A percentile compares a stretch with the other conserved stretches of the same genome.
phyloP scores from a whole-genome alignment of 2,797 vertebrate genomes.

The Masticophis lateralis region DNA sequence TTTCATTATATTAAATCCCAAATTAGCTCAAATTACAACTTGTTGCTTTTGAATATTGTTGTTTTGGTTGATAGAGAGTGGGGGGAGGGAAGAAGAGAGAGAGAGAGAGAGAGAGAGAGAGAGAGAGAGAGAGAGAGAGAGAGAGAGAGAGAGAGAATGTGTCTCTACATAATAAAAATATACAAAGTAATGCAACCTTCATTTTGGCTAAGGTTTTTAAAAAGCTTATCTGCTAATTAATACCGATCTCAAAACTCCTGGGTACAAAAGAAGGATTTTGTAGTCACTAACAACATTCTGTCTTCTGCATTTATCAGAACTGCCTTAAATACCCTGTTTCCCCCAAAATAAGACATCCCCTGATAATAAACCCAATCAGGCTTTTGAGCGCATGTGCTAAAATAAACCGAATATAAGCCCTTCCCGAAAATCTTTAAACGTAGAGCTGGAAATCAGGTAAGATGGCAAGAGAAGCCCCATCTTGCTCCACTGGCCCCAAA shows the following conservation, averaged over 20 bases:
- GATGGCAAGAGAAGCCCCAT: too few species aligned
- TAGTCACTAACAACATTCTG: not conserved
- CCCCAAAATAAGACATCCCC: too few species aligned
- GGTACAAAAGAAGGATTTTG: fast-evolving
- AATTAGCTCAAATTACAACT: not conserved
- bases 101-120: too few species aligned
- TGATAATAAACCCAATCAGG: too few species aligned
- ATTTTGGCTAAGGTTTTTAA: not conserved
- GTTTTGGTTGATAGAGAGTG: not conserved
- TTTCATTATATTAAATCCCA: not conserved
- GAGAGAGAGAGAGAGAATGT: not conserved
- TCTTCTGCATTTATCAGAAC: not conserved
- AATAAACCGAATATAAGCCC: too few species aligned
- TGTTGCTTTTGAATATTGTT: not conserved
- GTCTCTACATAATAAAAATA: not conserved
- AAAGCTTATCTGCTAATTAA: not conserved
- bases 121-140: too few species aligned
- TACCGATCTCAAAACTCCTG: not conserved
- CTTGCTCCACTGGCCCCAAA: too few species aligned
- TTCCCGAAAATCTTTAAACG: too few species aligned
- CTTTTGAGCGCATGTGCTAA: too few species aligned
- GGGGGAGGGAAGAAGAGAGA: fast-evolving
- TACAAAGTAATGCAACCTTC: not conserved
- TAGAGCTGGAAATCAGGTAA: too few species aligned
- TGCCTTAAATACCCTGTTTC: not conserved